These are phyloP conservation scores for Tryphoninae sp. DNA, from an alignment of 2,888 invertebrate genomes.

Conservation along the genomic window DNA sequence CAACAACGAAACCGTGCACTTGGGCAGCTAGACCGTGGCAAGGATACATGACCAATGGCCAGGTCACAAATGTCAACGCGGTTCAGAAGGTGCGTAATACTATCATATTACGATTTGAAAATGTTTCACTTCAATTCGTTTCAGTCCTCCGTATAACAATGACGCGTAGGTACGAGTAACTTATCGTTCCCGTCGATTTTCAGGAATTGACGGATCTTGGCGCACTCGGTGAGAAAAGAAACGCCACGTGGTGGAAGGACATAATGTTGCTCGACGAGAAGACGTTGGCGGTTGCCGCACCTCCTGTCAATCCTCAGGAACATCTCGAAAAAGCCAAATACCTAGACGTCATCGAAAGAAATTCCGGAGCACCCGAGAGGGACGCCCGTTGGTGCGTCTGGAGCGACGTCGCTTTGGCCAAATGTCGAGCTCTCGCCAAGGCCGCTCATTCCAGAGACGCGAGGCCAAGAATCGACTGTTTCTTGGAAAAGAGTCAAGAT, in stretches of 20 bases:
- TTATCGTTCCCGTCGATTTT: background rate
- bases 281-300: slow-evolving; percentile 86
- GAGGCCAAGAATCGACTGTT: slow-evolving; percentile 90
- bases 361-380: slow-evolving; percentile 87
- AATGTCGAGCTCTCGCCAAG: slow-evolving; percentile 88
- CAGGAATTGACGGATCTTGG: slow-evolving; percentile 76
- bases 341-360: slow-evolving; percentile 88
- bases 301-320: slow-evolving; percentile 84
- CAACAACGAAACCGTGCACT: slow-evolving; percentile 85
- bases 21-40: slow-evolving; percentile 96
- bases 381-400: slow-evolving; percentile 86
- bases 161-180: background rate
- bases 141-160: no score
- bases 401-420: slow-evolving; percentile 86
- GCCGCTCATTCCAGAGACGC: slow-evolving; percentile 91
- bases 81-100: slow-evolving; percentile 73
- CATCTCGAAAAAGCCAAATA: slow-evolving; percentile 87
- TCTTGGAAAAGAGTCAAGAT: slow-evolving; percentile 85
- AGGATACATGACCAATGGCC: slow-evolving; percentile 87
- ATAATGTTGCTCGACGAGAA: slow-evolving; percentile 85
- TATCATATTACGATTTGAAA: background rate
- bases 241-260: slow-evolving; percentile 81
- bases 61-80: slow-evolving; percentile 78
- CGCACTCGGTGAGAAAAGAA: slow-evolving; percentile 79
- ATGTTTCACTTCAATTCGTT: no score